These are phyloP conservation scores for Vireo altiloquus DNA, from an alignment of 2,113 vertebrate genomes.

Conservation along the genomic window DNA sequence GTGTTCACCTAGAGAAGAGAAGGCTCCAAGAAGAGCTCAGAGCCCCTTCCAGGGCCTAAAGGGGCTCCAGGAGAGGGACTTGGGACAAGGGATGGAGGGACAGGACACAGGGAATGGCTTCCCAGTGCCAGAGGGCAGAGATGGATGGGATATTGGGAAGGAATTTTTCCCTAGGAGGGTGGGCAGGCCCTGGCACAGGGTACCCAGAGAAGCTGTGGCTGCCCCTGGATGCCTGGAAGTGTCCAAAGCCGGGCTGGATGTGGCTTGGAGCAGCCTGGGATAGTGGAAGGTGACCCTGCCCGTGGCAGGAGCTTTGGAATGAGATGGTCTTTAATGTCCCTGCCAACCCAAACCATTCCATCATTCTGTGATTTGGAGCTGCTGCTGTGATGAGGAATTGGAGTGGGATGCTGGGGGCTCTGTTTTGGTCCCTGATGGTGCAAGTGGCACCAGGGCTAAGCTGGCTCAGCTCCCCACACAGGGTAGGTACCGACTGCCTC, in stretches of 20 bases:
- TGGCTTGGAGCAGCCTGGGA: not conserved
- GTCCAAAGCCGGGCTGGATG: rapidly evolving
- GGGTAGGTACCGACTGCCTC: not conserved
- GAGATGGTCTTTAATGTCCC: not conserved
- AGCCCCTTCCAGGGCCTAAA: rapidly evolving
- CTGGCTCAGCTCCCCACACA: rapidly evolving
- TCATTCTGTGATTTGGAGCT: not conserved
- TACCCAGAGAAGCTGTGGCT: not conserved
- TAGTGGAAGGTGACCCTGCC: not conserved
- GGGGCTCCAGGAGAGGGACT: not conserved
- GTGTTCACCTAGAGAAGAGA: rapidly evolving
- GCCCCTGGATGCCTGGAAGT: not conserved
- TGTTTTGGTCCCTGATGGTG: not conserved
- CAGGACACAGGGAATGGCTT: not conserved
- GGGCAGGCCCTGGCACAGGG: not conserved
- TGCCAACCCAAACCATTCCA: not conserved
- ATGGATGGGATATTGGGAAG: rapidly evolving
- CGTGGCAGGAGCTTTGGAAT: not conserved
- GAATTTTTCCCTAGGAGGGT: not conserved
- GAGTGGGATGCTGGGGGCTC: rapidly evolving
- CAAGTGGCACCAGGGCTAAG: not conserved
- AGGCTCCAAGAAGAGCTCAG: not conserved
- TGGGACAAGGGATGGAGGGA: not conserved
- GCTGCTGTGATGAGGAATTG: not conserved
- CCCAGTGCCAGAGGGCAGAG: not conserved